phyloP scores from a whole-genome alignment of 2,797 vertebrate genomes.

The Argya squamiceps region DNA sequence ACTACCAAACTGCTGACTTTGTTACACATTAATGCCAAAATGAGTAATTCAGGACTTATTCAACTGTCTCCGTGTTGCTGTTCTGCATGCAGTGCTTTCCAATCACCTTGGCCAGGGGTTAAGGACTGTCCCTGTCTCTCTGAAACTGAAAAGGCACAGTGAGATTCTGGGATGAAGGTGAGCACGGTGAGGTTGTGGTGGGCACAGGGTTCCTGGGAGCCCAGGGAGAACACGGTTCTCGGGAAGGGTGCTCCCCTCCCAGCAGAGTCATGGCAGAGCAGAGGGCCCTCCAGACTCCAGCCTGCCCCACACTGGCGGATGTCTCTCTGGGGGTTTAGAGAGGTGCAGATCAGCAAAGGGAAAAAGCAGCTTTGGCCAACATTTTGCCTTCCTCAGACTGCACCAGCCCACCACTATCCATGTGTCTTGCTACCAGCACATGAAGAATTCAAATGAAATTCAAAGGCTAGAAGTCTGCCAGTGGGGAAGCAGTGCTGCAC shows the following conservation, averaged over 20 bases:
- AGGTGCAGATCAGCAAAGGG: not conserved
- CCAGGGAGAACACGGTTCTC: fast-evolving
- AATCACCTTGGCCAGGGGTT: not conserved
- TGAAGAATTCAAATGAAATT: not conserved
- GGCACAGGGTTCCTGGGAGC: not conserved
- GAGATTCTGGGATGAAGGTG: not conserved
- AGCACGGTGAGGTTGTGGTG: not conserved
- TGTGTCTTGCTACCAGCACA: not conserved
- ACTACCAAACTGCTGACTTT: not conserved
- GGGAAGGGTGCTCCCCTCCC: not conserved
- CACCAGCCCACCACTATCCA: too few species aligned
- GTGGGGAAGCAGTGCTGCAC: fast-evolving
- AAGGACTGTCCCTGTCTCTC: not conserved
- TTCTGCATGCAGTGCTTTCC: not conserved
- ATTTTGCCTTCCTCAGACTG: not conserved
- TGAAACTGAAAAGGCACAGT: not conserved
- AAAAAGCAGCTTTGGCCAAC: not conserved
- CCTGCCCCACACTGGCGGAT: not conserved
- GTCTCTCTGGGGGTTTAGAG: not conserved
- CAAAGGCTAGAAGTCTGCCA: not conserved
- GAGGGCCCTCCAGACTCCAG: not conserved
- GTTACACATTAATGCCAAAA: not conserved
- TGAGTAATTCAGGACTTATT: not conserved
- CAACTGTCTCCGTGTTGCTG: not conserved
- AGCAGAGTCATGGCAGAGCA: not conserved